Base-by-base conservation (phyloP, 2,797 vertebrate species). In the Periophthalmus magnuspinnatus region DNA sequence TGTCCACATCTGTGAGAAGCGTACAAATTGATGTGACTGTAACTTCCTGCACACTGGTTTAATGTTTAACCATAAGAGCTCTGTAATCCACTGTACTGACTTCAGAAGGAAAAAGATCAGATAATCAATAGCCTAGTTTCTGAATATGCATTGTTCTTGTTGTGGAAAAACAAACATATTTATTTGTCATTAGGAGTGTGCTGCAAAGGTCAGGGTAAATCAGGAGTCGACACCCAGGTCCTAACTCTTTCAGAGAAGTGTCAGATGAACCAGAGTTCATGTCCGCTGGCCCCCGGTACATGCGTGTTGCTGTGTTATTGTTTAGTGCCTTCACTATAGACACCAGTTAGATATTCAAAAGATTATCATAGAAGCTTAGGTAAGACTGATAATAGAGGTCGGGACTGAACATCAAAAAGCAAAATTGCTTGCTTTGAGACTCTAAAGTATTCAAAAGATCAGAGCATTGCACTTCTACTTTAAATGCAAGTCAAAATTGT, bases 241-340 rank as follows among this genome's bases (percentile, higher is more conserved):
- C 76, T 67, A 90, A 82, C 72, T 90, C 80, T 89, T 69, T 38
- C 90, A 88, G 81, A 72, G 71, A 69, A 79, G 82, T 85, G 89
- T 79, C 80, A 91, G 74, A 86, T 89, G 89, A 60, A 67, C 65
- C 59, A 61, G 28, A 68, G 74, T 70, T 73, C 71, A 80, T 85
- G 78, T 66, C 72, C 65, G 47, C 48, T 80, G 65, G 80, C 70
- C 71, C 71, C 11, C 41, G 65, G 81, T 78, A 74, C 69, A 32
- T 19, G 67, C 5, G 8, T 9, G 7, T 45, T 54, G 5, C 14
- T 66, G 50, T 71, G 52, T 69, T 60, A 56, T 32, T 60, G 17
- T 61, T 65, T 48, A 22, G 41, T 6, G 63, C 32, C 7, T 47
- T 68, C 55, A 65, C 62, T 48, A 64, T 41, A 64, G 41, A 41